A percentile compares a stretch with the other conserved stretches of the same genome.
phyloP scores from a whole-genome alignment of 2,888 invertebrate genomes.

The Drosophila nr. fundita region DNA sequence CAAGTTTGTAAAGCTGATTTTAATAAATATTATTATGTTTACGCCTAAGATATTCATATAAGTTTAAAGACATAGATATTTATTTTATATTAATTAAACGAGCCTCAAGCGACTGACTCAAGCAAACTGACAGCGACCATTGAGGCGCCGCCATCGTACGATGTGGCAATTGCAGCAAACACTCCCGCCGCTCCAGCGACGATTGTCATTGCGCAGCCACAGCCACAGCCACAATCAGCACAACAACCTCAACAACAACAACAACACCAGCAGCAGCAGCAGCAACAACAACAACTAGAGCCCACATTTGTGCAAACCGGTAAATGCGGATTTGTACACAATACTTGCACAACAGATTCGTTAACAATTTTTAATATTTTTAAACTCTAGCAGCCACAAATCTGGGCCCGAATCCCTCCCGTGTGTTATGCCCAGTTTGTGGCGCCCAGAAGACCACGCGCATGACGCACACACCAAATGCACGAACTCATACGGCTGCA shows the following conservation, averaged over 20 bases:
- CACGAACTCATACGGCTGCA: conserved; percentile 81
- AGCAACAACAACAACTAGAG: conserved; percentile 39
- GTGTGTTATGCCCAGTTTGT: conserved; percentile 80
- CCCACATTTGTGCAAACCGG: conserved; percentile 63
- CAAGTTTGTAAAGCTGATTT: not conserved
- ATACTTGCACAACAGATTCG: conserved; percentile 5
- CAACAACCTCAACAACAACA: conserved; percentile 22
- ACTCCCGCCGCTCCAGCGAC: conserved; percentile 34
- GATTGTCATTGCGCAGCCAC: conserved; percentile 50
- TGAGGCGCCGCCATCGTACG: conserved; percentile 83
- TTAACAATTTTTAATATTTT: not conserved
- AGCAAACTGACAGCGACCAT: conserved; percentile 32
- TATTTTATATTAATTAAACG: not conserved
- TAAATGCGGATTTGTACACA: conserved; percentile 28
- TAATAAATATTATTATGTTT: not conserved
- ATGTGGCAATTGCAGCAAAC: conserved; percentile 71
- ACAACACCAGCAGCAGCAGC: conserved; percentile 22
- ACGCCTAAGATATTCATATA: too few relatives aligned
- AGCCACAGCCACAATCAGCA: conserved; percentile 28
- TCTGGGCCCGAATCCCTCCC: conserved; percentile 82
- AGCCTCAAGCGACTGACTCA: too few relatives aligned
- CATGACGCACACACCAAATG: conserved; percentile 82
- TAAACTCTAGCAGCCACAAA: conserved; percentile 46
- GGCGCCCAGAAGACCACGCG: conserved; percentile 80
- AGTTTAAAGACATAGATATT: not conserved